Base-by-base conservation (phyloP, 2,113 vertebrate genomes). In the Barbus barbus region DNA sequence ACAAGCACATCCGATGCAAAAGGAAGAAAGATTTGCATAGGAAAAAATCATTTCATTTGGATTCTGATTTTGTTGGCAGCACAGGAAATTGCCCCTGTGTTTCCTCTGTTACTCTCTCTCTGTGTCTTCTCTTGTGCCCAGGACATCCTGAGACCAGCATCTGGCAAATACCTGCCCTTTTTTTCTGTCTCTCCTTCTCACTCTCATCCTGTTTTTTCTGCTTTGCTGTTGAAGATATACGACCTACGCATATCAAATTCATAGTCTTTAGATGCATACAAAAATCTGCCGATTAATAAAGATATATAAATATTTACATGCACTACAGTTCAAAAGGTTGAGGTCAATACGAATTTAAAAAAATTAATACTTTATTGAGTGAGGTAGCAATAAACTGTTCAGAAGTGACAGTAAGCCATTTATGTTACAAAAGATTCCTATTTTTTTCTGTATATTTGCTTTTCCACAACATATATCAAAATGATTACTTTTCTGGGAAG, bases 131-230 rank as follows among this genome's bases (percentile, higher is more conserved):
- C 13, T 84, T 72, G 87, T 91, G 88, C 90, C 89, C 91, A 91
- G 92, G 93, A 93, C 87, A 91, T 94, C 92, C 92, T 85, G 90
- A 87, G 78, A 38, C 84, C 24, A 82, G 81, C 78, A 80, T 44
- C 72, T 86, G 60, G 90, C 87, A 90, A 86, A 84, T 13, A 76
- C 60, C 89, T 87, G 80, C 75, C 79, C 60, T 58, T 78, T 63
- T 60, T 84, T 77, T 16, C 58, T 31, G n/a, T 46, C 84, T 92
- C 11, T 58, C 20, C 31, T 36, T 58, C 48, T 58, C 33, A 33
- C 77, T 93, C 92, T 93, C 92, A 91, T 89, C 88, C 87, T 83
- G 82, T 86, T 58, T 67, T 78, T 82, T 51, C 11, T 51, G 53
- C n/a, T 13, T 33, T 75, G 48, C 38, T 84, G 31, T 73, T 41